phyloP scores from a whole-genome alignment of 2,113 vertebrate genomes.

The Pluvianellus socialis region DNA sequence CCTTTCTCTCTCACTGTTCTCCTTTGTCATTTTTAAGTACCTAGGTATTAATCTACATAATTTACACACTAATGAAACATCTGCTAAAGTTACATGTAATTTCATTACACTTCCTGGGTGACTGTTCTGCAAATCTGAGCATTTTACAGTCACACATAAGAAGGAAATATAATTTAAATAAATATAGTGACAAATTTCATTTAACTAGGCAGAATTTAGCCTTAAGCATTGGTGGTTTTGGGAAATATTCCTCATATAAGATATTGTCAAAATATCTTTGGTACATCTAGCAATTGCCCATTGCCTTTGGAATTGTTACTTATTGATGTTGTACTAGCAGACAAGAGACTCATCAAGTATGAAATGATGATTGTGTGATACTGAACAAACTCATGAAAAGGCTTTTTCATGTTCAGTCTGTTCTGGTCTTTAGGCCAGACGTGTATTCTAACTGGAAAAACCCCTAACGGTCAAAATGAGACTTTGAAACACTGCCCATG shows the following conservation, averaged over 20 bases:
- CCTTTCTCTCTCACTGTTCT: neutral
- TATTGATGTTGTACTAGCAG: neutral
- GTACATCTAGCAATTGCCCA: neutral
- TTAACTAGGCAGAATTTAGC: neutral
- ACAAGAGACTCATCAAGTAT: neutral
- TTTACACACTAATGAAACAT: neutral
- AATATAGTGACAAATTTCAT: neutral
- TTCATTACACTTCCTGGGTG: neutral
- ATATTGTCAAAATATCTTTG: neutral
- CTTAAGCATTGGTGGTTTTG: neutral
- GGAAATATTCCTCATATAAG: neutral
- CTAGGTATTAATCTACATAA: neutral
- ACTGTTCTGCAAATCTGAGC: neutral
- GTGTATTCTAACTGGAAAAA: neutral
- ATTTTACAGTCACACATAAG: neutral
- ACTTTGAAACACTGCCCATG: neutral
- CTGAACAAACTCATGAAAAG: neutral
- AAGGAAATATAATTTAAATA: neutral
- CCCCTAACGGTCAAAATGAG: conserved; percentile 3
- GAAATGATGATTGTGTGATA: neutral
- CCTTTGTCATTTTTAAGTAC: neutral
- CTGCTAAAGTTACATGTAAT: neutral
- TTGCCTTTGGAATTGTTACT: neutral
- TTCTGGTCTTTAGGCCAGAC: neutral
- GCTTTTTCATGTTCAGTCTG: neutral